Evolutionary conservation across 2,113 vertebrate genomes (phyloP).

Genomic region (Psittacara wagleri): DNA sequence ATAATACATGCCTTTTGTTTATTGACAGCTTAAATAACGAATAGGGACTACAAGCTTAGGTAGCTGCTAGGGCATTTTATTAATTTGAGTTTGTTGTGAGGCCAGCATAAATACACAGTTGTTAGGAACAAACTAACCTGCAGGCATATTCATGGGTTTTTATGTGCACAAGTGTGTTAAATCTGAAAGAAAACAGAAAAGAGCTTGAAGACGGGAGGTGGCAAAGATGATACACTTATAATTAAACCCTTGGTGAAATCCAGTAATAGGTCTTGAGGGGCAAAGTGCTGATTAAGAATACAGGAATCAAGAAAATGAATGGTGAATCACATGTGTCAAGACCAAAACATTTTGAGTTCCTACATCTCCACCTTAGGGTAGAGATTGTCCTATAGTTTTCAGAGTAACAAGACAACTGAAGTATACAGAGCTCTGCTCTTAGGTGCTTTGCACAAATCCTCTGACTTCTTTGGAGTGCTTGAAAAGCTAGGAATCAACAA

Average conservation of each 20-base stretch:
- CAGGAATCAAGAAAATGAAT: neutral
- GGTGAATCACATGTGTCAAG: neutral
- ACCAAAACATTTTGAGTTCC: neutral
- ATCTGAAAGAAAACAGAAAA: neutral
- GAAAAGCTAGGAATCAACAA: fast-evolving
- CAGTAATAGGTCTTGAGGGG: neutral
- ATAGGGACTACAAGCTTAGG: neutral
- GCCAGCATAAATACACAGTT: neutral
- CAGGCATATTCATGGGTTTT: neutral
- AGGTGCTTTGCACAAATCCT: neutral
- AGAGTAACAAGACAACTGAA: neutral
- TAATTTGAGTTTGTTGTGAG: neutral
- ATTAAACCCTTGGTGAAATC: conserved; percentile 16
- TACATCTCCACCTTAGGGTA: neutral
- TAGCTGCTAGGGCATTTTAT: neutral
- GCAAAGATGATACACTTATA: neutral
- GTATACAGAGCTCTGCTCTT: neutral
- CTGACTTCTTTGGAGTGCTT: neutral
- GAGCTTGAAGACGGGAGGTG: neutral
- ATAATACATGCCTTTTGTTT: fast-evolving
- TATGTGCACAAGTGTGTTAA: neutral
- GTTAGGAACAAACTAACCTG: neutral
- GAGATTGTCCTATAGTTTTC: neutral
- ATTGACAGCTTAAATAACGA: conserved; percentile 10
- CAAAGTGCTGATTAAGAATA: neutral